These are phyloP conservation scores for Enoplolaimus lenunculus DNA, from an alignment of 2,888 invertebrate species.

Conservation along the genomic window DNA sequence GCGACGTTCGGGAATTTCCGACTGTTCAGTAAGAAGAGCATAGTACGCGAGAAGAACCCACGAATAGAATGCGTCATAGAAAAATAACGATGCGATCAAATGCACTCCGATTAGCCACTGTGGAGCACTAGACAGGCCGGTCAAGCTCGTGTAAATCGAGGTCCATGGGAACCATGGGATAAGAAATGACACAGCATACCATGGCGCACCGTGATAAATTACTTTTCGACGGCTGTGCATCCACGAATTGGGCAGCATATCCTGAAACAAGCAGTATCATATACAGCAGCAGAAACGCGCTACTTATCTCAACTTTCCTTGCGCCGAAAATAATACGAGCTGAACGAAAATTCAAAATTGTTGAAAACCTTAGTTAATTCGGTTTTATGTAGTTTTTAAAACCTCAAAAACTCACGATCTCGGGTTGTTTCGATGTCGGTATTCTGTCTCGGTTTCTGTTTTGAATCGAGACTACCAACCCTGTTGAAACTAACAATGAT, in stretches of 20 bases:
- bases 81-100: constrained; percentile 41
- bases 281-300: too few relatives aligned
- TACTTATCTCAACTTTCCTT: too few relatives aligned
- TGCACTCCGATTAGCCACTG: constrained; percentile 42
- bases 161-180: constrained; percentile 43
- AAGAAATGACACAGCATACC: constrained; percentile 41
- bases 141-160: constrained; percentile 23
- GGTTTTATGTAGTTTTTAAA: too few relatives aligned
- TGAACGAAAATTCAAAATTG: too few relatives aligned
- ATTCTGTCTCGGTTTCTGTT: too few relatives aligned
- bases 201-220: constrained; percentile 42
- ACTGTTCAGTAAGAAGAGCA: constrained; percentile 42
- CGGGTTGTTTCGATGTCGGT: too few relatives aligned
- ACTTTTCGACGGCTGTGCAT: constrained; percentile 41
- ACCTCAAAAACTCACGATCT: too few relatives aligned
- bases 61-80: constrained; percentile 45
- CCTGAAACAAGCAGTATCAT: too few relatives aligned
- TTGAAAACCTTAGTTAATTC: too few relatives aligned
- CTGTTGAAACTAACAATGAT: too few relatives aligned
- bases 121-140: constrained; percentile 25
- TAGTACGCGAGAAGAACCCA: constrained; percentile 42
- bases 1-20: constrained; percentile 35
- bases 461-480: too few relatives aligned
- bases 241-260: constrained; percentile 27
- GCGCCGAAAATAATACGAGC: too few relatives aligned